These are phyloP conservation scores for Tricholaema leucomelas DNA, from an alignment of 2,113 vertebrate genomes.

Conservation along the genomic window DNA sequence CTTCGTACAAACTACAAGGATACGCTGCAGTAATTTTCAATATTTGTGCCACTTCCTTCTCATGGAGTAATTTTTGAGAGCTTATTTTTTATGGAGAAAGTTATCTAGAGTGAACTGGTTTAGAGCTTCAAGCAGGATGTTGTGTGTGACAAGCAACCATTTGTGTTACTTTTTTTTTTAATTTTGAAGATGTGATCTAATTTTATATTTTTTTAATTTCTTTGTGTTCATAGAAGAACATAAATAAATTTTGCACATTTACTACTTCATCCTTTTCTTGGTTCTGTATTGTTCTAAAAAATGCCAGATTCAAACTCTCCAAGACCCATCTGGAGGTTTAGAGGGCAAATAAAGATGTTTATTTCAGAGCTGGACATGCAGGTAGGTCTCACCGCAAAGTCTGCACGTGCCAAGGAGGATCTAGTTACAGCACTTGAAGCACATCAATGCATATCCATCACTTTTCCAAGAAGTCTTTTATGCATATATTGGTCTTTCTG, in stretches of 20 bases:
- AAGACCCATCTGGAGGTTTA: no score
- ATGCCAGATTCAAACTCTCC: no score
- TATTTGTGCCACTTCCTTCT: not conserved
- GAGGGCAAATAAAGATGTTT: no score
- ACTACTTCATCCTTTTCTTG: not conserved
- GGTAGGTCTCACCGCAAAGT: no score
- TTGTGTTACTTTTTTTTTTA: not conserved
- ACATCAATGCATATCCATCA: no score
- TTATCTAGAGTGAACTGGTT: not conserved
- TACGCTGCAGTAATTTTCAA: not conserved
- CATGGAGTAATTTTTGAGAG: not conserved
- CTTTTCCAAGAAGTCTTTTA: no score
- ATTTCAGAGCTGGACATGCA: no score
- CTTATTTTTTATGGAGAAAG: not conserved
- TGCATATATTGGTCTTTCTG: no score
- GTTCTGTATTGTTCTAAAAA: not conserved
- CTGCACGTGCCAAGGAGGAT: no score
- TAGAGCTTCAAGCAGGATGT: not conserved
- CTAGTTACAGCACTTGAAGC: no score
- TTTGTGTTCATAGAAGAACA: not conserved
- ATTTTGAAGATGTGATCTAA: not conserved
- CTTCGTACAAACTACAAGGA: not conserved
- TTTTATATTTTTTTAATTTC: not conserved
- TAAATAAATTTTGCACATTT: slow-evolving; percentile 50
- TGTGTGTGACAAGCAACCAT: not conserved